Percentiles rank a stretch among this genome's conserved stretches.
Evolutionary conservation across 2,113 vertebrate genomes (phyloP).

Genomic region (Hippotragus niger): DNA sequence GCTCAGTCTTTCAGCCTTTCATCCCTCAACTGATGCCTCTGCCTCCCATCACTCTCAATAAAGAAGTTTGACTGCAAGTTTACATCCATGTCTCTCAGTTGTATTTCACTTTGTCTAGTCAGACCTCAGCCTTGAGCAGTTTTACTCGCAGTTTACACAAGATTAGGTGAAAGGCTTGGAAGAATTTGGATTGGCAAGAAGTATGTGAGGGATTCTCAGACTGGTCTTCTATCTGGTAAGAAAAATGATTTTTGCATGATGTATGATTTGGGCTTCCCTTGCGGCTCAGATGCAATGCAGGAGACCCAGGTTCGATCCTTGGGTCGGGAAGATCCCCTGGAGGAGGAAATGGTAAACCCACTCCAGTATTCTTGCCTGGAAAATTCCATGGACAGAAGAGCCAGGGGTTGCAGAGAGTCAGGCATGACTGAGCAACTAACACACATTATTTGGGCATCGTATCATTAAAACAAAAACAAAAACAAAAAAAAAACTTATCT

Average conservation of each 20-base stretch:
- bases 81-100: no score
- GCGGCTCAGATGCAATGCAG: neutral
- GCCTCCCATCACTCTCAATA: neutral
- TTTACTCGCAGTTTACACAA: neutral
- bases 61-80: neutral
- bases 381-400: neutral
- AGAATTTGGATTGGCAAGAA: neutral
- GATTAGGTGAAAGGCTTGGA: neutral
- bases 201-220: neutral
- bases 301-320: neutral
- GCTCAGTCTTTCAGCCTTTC: neutral
- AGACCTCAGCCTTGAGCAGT: neutral
- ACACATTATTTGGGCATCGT: neutral
- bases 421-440: neutral
- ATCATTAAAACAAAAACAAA: neutral
- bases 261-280: neutral
- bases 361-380: neutral
- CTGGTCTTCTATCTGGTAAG: neutral
- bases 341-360: neutral
- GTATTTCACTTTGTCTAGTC: no score
- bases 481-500: neutral
- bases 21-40: neutral
- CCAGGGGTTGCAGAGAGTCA: neutral
- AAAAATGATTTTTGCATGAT: neutral
- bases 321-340: neutral